Conservation (phyloP, 92 coral and sea anemone species). For the Epizoanthus scotinus region DNA sequence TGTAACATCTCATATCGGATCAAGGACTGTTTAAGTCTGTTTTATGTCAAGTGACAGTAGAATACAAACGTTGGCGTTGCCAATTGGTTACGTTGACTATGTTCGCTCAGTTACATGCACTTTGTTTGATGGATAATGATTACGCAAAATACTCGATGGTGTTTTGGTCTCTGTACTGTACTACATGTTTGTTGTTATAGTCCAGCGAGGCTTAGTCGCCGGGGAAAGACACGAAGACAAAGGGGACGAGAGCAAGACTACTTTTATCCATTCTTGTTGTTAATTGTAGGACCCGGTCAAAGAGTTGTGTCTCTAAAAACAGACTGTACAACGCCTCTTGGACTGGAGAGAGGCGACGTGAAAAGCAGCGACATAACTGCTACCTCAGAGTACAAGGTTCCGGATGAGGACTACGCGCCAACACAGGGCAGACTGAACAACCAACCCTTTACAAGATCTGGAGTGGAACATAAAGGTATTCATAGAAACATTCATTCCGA, state of each 20-base stretch:
- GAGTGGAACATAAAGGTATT: constrained; percentile 73
- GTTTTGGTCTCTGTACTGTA: too few relatives aligned
- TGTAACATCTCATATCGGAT: too few relatives aligned
- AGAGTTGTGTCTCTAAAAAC: constrained; percentile 75
- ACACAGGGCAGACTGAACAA: constrained; percentile 86
- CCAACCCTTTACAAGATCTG: constrained; percentile 60
- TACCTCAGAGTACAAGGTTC: constrained; percentile 61
- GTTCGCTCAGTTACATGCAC: too few relatives aligned
- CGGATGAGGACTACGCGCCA: constrained; percentile 80
- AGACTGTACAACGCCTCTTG: constrained; percentile 84
- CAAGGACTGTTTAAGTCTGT: too few relatives aligned
- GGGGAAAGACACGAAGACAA: too few relatives aligned
- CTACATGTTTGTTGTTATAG: too few relatives aligned
- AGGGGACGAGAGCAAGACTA: not conserved
- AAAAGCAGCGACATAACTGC: constrained; percentile 78
- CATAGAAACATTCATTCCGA: not conserved
- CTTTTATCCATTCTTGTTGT: not conserved
- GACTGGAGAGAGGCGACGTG: constrained; percentile 73
- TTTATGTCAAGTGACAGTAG: too few relatives aligned
- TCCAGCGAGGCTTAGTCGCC: too few relatives aligned
- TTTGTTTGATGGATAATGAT: too few relatives aligned
- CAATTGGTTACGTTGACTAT: too few relatives aligned
- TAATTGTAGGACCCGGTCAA: constrained; percentile 73
- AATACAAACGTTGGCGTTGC: too few relatives aligned
- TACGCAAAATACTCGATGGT: too few relatives aligned